Evolutionary conservation across 2,888 invertebrate genomes (phyloP), one percentile per base, ranked within the genome.

Genomic region (Limnephilus auricula): DNA sequence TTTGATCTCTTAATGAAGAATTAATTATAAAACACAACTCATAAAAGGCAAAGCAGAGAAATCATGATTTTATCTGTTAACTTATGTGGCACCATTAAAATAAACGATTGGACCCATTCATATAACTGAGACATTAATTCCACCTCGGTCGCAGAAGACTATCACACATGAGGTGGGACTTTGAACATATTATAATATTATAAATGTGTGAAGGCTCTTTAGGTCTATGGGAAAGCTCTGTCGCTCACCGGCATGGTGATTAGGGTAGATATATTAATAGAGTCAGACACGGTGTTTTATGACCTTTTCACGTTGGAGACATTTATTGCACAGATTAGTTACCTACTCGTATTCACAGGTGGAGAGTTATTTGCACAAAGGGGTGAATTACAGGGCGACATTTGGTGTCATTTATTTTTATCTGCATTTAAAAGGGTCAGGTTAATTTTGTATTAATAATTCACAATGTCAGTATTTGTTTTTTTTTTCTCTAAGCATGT

Each of bases 321-420:
- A 86, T 86, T 86, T 86, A 86, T 86, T 86, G 31, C 86, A 50
- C 50, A 86, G 86, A 86, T 86, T 86, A 86, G 86, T 86, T 65
- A 85, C n/a, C n/a, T n/a, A n/a, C 45, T 84, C 65, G 50, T 50
- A 65, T 6, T 65, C 65, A 25, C 65, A 65, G 65, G 25, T 65
- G n/a, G 65, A 65, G 65, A 65, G 65, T 25, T 25, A 65, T 65
- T 50, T 65, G 65, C 25, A 65, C 65, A 65, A 65, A n/a, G 25
- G 65, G 65, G 65, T 65, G n/a, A 65, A 50, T 25, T 65, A 65
- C n/a, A 2, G 65, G 9, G 65, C 9, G 65, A 65, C n/a, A 65
- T 65, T n/a, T 25, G 6, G 9, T 65, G 65, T 65, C 65, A n/a
- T 25, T 65, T 25, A 65, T 65, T 65, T 65, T n/a, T 9, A 65